These are phyloP conservation scores for Remorina albescens DNA, from an alignment of 2,797 vertebrate genomes.

Conservation along the genomic window DNA sequence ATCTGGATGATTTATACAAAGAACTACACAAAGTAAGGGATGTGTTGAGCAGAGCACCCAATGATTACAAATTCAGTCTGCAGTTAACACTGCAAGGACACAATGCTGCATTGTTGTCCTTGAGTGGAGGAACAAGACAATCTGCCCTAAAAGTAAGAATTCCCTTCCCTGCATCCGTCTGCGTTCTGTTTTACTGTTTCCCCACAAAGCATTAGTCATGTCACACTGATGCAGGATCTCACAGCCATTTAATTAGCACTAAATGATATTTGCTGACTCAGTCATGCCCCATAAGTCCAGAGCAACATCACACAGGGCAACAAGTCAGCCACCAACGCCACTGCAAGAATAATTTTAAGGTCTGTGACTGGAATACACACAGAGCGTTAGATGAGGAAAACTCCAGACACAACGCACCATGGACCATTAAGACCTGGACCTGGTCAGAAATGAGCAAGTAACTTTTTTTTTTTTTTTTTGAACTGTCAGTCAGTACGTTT, in stretches of 20 bases:
- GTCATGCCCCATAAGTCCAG: constrained; percentile 14
- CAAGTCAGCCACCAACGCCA: constrained; percentile 27
- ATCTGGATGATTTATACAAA: background rate
- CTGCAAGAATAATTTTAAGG: constrained; percentile 11
- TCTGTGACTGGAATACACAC: background rate
- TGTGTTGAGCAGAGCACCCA: background rate
- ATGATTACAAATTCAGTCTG: constrained; percentile 28
- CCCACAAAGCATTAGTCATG: constrained; percentile 45
- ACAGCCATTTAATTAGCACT: constrained; percentile 58
- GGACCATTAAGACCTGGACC: background rate
- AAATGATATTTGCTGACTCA: constrained; percentile 48
- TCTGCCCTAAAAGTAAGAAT: constrained; percentile 19
- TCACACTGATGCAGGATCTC: constrained; percentile 47
- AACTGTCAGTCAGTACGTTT: no score
- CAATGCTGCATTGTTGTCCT: constrained; percentile 23
- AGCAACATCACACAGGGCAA: constrained; percentile 13
- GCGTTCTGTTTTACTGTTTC: constrained; percentile 26
- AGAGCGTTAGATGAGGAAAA: background rate
- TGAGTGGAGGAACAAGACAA: constrained; percentile 23
- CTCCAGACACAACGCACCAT: no score
- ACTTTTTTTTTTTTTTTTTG: no score
- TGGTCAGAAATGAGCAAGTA: background rate
- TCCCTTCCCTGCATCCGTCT: constrained; percentile 29
- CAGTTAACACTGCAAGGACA: constrained; percentile 26
- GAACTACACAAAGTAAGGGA: background rate